Conservation (phyloP, 1,140 invertebrate genomes). For the Camponotus vicinus region DNA sequence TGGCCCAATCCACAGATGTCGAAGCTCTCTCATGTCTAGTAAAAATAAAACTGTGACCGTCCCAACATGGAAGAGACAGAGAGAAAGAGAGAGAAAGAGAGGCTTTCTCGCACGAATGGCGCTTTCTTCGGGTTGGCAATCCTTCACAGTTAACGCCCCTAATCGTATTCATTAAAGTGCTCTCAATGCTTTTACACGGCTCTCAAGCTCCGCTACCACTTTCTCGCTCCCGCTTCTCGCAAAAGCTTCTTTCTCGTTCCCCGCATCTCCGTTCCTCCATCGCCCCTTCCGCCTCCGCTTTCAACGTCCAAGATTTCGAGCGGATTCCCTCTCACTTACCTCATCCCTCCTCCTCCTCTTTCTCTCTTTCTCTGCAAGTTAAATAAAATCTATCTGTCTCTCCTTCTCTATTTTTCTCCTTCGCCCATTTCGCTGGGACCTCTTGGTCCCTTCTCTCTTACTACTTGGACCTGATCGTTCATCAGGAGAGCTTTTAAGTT, state of each 20-base stretch:
- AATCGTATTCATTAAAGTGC: constrained; percentile 86
- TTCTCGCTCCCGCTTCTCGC: constrained; percentile 70
- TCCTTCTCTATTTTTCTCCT: constrained; percentile 47
- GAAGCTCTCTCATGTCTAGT: constrained; percentile 36
- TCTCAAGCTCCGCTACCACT: constrained; percentile 68
- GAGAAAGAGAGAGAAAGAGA: constrained; percentile 20
- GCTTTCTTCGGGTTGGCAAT: constrained; percentile 80
- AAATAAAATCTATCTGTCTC: constrained; percentile 4
- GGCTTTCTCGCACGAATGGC: constrained; percentile 67
- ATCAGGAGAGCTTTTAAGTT: constrained; percentile 81
- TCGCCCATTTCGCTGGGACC: background rate
- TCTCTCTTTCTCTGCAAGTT: constrained; percentile 15
- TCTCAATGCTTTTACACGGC: constrained; percentile 83
- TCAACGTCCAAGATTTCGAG: constrained; percentile 68
- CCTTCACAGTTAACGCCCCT: constrained; percentile 82
- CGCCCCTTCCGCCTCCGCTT: constrained; percentile 64
- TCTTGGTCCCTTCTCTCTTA: background rate
- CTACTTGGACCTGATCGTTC: constrained; percentile 3
- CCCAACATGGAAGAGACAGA: background rate
- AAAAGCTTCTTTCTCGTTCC: constrained; percentile 65
- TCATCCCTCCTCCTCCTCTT: background rate
- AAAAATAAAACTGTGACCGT: constrained; percentile 46
- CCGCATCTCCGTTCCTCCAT: constrained; percentile 12
- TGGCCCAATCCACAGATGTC: constrained; percentile 17
- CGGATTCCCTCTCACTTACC: constrained; percentile 65